phyloP scores from a whole-genome alignment of 2,888 invertebrate genomes.

The Caenorhabditis sp. region DNA sequence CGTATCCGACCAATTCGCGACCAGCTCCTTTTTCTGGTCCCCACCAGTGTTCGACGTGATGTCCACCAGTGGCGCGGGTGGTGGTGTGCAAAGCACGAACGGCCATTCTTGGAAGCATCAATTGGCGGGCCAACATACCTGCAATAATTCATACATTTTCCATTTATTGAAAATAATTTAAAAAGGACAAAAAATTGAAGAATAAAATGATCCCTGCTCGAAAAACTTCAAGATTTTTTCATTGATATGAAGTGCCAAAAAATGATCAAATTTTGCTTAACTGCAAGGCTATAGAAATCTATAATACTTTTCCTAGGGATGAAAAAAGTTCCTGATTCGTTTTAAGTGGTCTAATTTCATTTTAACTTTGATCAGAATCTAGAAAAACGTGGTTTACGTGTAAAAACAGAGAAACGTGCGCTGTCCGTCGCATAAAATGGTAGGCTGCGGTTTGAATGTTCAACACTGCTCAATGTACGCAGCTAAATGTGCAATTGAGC shows the following conservation, averaged over 20 bases:
- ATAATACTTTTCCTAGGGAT: too few species aligned
- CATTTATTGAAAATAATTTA: background rate
- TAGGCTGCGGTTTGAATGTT: constrained; percentile 25
- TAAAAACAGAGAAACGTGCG: constrained; percentile 9
- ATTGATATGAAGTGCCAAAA: too few species aligned
- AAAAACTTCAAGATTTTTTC: too few species aligned
- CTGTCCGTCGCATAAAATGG: constrained; percentile 27
- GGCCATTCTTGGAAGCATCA: constrained; percentile 62
- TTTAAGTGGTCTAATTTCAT: background rate
- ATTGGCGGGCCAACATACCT: constrained; percentile 62
- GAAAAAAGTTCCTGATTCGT: too few species aligned
- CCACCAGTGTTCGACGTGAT: constrained; percentile 64
- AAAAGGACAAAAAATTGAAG: background rate
- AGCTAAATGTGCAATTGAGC: constrained; percentile 26
- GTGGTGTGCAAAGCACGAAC: constrained; percentile 61
- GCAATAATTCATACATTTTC: background rate
- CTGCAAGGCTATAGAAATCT: too few species aligned
- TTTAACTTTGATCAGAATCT: too few species aligned
- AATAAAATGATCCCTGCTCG: too few species aligned
- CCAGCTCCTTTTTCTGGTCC: constrained; percentile 67
- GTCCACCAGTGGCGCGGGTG: constrained; percentile 48
- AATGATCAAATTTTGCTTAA: background rate
- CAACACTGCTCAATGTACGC: constrained; percentile 23
- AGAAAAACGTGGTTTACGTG: background rate
- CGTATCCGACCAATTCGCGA: constrained; percentile 68